A percentile compares a stretch with the other conserved stretches of the same genome.
These are phyloP conservation scores for Coryphaenoides rupestris DNA, from an alignment of 2,113 vertebrate genomes.

Conservation along the genomic window DNA sequence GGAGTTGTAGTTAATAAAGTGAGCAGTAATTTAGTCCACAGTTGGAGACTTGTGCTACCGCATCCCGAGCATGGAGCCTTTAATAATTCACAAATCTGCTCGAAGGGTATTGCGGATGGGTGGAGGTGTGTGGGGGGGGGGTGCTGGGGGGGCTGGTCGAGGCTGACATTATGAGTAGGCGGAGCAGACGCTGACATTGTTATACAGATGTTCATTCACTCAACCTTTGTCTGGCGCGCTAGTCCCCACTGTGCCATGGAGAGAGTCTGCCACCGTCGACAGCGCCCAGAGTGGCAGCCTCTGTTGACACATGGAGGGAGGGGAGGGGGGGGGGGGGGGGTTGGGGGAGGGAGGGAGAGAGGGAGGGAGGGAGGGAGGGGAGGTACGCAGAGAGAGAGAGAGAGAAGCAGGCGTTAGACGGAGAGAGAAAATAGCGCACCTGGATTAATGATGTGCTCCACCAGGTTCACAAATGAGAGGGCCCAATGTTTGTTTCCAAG, in stretches of 20 bases:
- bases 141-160: conserved; percentile 47
- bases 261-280: conserved; percentile 26
- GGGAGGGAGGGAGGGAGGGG: not conserved
- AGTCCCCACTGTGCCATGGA: conserved; percentile 50
- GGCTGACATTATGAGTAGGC: conserved; percentile 61
- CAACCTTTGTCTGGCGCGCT: conserved; percentile 53
- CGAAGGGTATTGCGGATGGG: conserved; percentile 42
- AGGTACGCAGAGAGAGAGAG: not conserved
- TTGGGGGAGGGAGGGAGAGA: conserved; percentile 19
- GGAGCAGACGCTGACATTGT: conserved; percentile 62
- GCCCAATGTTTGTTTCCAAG: conserved; percentile 70
- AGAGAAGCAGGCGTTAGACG: no score
- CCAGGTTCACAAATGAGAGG: conserved; percentile 68
- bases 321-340: conserved; percentile 28
- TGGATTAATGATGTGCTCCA: conserved; percentile 76
- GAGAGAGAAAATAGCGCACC: conserved; percentile 35
- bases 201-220: conserved; percentile 65
- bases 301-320: conserved; percentile 54
- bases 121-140: conserved; percentile 3
- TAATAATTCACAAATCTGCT: conserved; percentile 66
- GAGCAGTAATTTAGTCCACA: conserved; percentile 46
- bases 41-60: conserved; percentile 46
- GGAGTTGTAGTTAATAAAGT: conserved; percentile 45
- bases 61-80: conserved; percentile 39
- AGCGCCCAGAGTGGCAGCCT: conserved; percentile 64